Percentiles rank a stretch among this genome's conserved stretches.
phyloP scores from a whole-genome alignment of 1,140 invertebrate species.

The Conus ventricosus region DNA sequence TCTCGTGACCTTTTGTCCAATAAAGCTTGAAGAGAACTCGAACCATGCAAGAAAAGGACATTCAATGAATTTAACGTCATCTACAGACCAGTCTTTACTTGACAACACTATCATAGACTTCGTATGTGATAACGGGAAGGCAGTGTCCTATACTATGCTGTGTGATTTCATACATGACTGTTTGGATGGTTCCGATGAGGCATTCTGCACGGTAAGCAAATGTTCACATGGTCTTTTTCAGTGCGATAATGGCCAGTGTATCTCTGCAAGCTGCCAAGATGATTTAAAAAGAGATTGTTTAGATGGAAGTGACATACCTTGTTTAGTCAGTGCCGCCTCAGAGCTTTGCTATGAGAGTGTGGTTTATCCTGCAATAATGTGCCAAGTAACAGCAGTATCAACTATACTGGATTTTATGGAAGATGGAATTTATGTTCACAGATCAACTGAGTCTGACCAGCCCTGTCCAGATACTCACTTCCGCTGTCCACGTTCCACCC shows the following conservation, averaged over 20 bases:
- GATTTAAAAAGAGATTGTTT: not conserved
- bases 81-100: not conserved
- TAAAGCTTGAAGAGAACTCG: not conserved
- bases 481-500: not conserved
- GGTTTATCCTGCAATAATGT: too few relatives aligned
- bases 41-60: too few relatives aligned
- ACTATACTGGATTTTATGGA: not conserved
- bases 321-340: too few relatives aligned
- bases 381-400: too few relatives aligned
- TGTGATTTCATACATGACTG: constrained; percentile 20
- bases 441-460: not conserved
- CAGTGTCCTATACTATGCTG: not conserved
- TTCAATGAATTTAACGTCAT: too few relatives aligned
- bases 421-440: not conserved
- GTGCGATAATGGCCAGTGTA: constrained; percentile 24
- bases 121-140: not conserved
- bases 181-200: constrained; percentile 7
- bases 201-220: not conserved
- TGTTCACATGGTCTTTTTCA: not conserved
- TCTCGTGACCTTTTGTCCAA: not conserved
- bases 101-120: not conserved
- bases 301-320: not conserved
- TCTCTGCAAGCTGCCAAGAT: not conserved
- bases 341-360: too few relatives aligned
- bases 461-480: constrained; percentile 19